Conservation (phyloP, 2,797 vertebrate species). For the Sandelia bainsii region DNA sequence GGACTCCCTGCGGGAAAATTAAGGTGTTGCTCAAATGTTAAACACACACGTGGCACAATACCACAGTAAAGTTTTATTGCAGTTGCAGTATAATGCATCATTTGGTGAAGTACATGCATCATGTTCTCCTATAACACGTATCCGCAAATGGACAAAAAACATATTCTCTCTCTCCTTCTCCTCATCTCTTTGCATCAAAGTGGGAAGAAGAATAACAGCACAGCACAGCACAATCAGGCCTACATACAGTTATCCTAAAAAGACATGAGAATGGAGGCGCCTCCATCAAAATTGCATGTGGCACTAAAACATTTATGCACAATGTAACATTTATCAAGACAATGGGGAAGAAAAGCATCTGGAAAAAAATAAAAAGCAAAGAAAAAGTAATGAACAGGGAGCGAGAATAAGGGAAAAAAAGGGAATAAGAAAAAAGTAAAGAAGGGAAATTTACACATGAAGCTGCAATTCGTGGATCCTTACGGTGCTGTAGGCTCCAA, state of each 20-base stretch:
- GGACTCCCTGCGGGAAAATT: conserved; percentile 16
- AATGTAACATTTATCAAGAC: conserved; percentile 83
- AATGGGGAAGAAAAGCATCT: conserved; percentile 27
- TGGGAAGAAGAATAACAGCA: conserved; percentile 21
- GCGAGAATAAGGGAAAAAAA: background rate
- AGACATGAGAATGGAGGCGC: conserved; percentile 61
- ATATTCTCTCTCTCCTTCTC: background rate
- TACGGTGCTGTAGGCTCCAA: conserved; percentile 11
- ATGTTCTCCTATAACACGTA: background rate
- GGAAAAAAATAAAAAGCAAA: conserved; percentile 42
- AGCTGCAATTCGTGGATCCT: conserved; percentile 31
- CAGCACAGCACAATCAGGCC: conserved; percentile 67
- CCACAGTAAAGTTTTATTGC: background rate
- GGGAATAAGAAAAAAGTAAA: conserved; percentile 22
- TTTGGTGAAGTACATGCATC: no score
- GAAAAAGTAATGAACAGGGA: background rate
- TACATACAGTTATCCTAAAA: conserved; percentile 55
- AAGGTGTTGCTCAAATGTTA: background rate
- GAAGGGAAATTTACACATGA: conserved; percentile 52
- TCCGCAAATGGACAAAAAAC: background rate
- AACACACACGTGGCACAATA: no score
- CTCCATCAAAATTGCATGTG: conserved; percentile 80
- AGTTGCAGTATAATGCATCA: background rate
- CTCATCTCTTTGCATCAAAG: conserved; percentile 22
- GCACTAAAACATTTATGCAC: conserved; percentile 79